Conservation (phyloP, 2,888 invertebrate species). For the Lithophane socia region DNA sequence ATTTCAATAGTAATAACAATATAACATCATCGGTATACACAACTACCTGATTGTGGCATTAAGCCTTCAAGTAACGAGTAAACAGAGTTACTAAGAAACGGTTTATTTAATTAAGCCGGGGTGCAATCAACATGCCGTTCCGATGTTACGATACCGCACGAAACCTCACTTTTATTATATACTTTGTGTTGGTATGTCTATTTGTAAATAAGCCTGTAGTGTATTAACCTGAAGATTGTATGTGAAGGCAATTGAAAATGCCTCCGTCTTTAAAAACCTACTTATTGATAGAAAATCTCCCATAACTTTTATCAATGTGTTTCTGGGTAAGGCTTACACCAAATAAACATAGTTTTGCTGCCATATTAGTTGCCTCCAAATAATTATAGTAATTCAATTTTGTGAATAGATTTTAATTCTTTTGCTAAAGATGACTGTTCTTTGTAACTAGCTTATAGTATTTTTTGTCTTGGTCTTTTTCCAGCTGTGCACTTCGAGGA, state of each 20-base stretch:
- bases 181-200: conserved; percentile 28
- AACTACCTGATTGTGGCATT: conserved; percentile 50
- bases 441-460: neutral
- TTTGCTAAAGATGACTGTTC: neutral
- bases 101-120: conserved; percentile 87
- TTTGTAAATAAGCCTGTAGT: conserved; percentile 5
- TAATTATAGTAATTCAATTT: neutral
- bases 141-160: conserved; percentile 66
- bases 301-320: neutral
- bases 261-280: neutral
- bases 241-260: neutral
- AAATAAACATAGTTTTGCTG: neutral
- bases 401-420: neutral
- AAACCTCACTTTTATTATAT: conserved; percentile 40
- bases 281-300: neutral
- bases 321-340: neutral
- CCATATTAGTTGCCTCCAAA: neutral
- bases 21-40: conserved; percentile 45
- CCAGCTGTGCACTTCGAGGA: neutral
- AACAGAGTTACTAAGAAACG: conserved; percentile 77
- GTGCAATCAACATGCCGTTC: conserved; percentile 80
- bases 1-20: conserved; percentile 24
- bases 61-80: conserved; percentile 52
- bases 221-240: neutral
- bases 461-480: neutral